phyloP scores from a whole-genome alignment of 2,888 invertebrate genomes.

The Dryobotodes eremita region DNA sequence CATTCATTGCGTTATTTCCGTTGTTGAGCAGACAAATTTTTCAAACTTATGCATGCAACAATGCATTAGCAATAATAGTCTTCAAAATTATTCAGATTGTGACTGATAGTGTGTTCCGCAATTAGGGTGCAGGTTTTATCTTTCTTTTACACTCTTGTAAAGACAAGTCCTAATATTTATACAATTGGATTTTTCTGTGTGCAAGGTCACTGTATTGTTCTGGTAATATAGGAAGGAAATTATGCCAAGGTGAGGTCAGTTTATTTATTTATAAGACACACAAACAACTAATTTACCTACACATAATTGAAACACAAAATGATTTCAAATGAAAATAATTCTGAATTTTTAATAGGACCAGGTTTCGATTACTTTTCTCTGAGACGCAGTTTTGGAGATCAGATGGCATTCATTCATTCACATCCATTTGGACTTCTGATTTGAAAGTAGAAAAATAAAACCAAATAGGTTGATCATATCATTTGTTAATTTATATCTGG shows the following conservation, averaged over 20 bases:
- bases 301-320: too few species aligned
- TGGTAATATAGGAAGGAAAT: not conserved
- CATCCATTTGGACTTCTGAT: not conserved
- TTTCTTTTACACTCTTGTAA: constrained; percentile 33
- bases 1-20: too few species aligned
- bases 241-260: constrained; percentile 5
- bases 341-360: not conserved
- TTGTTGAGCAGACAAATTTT: too few species aligned
- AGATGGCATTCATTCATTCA: not conserved
- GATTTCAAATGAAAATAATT: not conserved
- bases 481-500: too few species aligned
- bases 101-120: too few species aligned
- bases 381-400: not conserved
- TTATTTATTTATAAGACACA: constrained; percentile 8
- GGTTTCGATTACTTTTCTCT: not conserved
- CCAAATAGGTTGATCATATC: not conserved
- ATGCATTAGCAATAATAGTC: too few species aligned
- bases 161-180: constrained; percentile 7
- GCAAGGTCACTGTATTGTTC: not conserved
- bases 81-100: too few species aligned
- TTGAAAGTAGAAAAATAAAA: not conserved
- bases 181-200: constrained; percentile 16
- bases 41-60: too few species aligned
- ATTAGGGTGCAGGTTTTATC: constrained; percentile 32
- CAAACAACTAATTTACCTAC: too few species aligned